Base-by-base conservation (phyloP, 2,113 vertebrate species). In the Tringa solitaria region DNA sequence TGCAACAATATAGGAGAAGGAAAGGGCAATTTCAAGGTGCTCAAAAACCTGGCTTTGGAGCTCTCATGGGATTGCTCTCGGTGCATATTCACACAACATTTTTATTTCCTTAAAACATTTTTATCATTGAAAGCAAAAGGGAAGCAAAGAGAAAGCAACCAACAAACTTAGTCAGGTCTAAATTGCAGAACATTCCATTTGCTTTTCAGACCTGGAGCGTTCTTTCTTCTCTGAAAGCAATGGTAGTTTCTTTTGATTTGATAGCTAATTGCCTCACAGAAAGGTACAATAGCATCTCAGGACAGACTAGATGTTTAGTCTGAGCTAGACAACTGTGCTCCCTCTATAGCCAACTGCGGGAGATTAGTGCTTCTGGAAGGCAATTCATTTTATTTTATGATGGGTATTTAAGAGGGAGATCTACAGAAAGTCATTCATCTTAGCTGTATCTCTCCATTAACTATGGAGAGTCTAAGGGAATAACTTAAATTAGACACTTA, bases 21-120 rank as follows among this genome's bases (percentile, higher is more conserved):
- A 84, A 94, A 90, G 65, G 51, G 30, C 18, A 72, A 22, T 84
- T 77, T 94, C 80, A 95, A 95, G 67, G 74, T 89, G 56, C 64
- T 93, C 41, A 28, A 60, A 89, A 87, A 50, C 5, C 19, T 39
- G 7, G 24, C 16, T 80, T 86, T 11, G 26, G 45, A 69, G 9
- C 4, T 87, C 17, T 80, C 12, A n/a, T 28, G 41, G 27, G 32
- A 75, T 85, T 53, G 14, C 1, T 73, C 22, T 82, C 28, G 57
- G 27, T 68, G 17, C 13, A 30, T 57, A 45, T 65, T 72, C 30
- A 83, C 14, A 45, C 3, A 30, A 46, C 1, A 30, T 94, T 96
- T 94, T 83, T 57, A 87, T 93, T 87, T 72, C 12, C 35, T 85
- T 75, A 24, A 83, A 91, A 50, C 0, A 17, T 12, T 60, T 72